Evolutionary conservation across 2,797 vertebrate genomes (phyloP).

Genomic region (Jordanella pulchra): DNA sequence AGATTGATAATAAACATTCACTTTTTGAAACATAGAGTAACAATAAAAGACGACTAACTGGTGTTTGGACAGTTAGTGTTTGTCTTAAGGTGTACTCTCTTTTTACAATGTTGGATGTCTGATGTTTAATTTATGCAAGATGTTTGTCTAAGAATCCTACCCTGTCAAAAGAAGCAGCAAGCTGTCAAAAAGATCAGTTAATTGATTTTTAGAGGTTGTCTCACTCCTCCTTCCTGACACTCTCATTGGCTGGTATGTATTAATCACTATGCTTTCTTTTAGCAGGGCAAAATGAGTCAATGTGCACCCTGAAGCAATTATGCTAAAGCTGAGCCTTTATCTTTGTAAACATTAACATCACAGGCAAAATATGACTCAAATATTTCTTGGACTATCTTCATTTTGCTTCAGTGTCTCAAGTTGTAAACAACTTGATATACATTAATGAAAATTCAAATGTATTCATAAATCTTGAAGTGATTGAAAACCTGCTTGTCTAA

Average conservation of each 20-base stretch:
- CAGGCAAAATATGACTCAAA: neutral
- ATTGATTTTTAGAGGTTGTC: slow-evolving; percentile 52
- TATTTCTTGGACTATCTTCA: neutral
- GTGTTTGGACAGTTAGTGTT: neutral
- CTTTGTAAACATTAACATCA: neutral
- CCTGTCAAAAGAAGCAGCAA: slow-evolving; percentile 54
- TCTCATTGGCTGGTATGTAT: slow-evolving; percentile 48
- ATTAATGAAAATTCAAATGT: neutral
- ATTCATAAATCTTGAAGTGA: neutral
- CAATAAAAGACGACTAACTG: neutral
- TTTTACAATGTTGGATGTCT: slow-evolving; percentile 23
- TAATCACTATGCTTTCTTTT: slow-evolving; percentile 55
- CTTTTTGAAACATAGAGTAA: neutral
- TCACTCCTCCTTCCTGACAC: slow-evolving; percentile 27
- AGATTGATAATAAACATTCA: neutral
- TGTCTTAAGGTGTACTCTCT: neutral
- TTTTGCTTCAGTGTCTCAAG: neutral
- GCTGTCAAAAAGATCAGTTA: slow-evolving; percentile 52
- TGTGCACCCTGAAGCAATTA: neutral
- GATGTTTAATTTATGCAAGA: slow-evolving; percentile 21
- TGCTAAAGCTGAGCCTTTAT: neutral
- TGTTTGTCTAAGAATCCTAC: slow-evolving; percentile 42
- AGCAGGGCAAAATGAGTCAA: slow-evolving; percentile 9
- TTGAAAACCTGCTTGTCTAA: neutral
- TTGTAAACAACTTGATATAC: neutral